phyloP scores from a whole-genome alignment of 1,140 invertebrate genomes.

The Polypedilum vanderplanki region DNA sequence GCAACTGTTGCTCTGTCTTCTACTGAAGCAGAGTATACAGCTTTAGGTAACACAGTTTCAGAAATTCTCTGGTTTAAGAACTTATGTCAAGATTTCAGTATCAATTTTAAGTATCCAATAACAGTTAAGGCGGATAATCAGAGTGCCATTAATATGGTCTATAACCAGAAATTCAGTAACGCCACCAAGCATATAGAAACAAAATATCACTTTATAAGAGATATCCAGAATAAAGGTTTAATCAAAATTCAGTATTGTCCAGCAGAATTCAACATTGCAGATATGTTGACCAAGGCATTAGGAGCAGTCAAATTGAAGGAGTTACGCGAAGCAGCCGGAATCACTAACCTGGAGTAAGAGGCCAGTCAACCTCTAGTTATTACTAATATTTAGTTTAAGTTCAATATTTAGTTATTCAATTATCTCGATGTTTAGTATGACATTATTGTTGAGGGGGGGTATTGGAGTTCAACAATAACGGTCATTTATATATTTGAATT shows the following conservation, averaged over 20 bases:
- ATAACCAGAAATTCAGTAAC: background rate
- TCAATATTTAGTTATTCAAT: no score
- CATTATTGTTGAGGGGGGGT: no score
- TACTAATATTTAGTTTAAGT: no score
- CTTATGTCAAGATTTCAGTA: conserved; percentile 33
- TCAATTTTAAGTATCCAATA: background rate
- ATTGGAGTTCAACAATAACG: no score
- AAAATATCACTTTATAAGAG: conserved; percentile 31
- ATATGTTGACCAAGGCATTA: conserved; percentile 32
- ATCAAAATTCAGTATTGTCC: conserved; percentile 26
- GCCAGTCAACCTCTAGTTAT: no score
- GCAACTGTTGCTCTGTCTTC: conserved; percentile 39
- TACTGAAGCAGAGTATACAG: conserved; percentile 44
- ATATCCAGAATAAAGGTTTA: background rate
- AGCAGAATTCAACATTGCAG: conserved; percentile 29
- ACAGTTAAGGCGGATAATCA: conserved; percentile 23
- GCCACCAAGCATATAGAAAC: conserved; percentile 32
- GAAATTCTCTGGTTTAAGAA: conserved; percentile 36
- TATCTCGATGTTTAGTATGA: no score
- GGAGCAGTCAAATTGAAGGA: no score
- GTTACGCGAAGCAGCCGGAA: no score
- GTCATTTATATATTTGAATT: no score
- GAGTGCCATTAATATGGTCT: conserved; percentile 31
- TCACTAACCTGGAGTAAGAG: no score
- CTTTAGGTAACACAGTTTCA: conserved; percentile 35